Percentiles rank a stretch among this genome's conserved stretches.
Conservation (phyloP, 1,140 invertebrate genomes). For the Drosophila nannoptera region DNA sequence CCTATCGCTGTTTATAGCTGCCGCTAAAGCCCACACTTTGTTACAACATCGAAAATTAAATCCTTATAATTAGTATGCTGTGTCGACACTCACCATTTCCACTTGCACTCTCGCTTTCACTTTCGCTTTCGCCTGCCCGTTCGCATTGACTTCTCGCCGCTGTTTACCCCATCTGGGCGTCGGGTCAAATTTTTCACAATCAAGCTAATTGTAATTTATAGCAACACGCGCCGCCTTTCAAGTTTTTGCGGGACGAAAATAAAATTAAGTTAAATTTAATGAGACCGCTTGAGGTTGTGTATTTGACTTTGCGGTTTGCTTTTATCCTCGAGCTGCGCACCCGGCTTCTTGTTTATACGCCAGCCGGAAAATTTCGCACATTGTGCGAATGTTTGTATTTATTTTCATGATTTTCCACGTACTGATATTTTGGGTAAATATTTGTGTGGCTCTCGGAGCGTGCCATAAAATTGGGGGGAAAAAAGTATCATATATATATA, state of each 20-base stretch:
- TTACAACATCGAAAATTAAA: slow-evolving; percentile 44
- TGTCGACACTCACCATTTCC: slow-evolving; percentile 7
- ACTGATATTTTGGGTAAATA: slow-evolving; percentile 39
- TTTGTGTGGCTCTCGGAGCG: slow-evolving; percentile 34
- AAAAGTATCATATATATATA: not conserved
- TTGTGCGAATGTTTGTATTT: slow-evolving; percentile 53
- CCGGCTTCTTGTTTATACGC: slow-evolving; percentile 45
- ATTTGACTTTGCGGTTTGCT: slow-evolving; percentile 20
- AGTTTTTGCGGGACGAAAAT: slow-evolving; percentile 32
- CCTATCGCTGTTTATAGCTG: not conserved
- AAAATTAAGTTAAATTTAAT: slow-evolving; percentile 70
- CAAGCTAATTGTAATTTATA: slow-evolving; percentile 75
- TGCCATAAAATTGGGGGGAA: slow-evolving; percentile 12
- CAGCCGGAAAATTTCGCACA: slow-evolving; percentile 19
- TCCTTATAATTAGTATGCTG: slow-evolving; percentile 63
- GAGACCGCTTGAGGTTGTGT: slow-evolving; percentile 41
- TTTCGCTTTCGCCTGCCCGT: not conserved
- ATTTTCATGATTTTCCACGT: slow-evolving; percentile 7
- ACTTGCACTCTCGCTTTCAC: not conserved
- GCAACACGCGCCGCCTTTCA: slow-evolving; percentile 46
- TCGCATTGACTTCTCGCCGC: not conserved
- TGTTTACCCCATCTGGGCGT: not conserved
- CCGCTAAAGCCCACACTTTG: slow-evolving; percentile 31
- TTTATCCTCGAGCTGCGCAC: slow-evolving; percentile 16
- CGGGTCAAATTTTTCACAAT: slow-evolving; percentile 64